A percentile compares a stretch with the other conserved stretches of the same genome.
Conservation (phyloP, 2,113 vertebrate genomes). For the Charina bottae region DNA sequence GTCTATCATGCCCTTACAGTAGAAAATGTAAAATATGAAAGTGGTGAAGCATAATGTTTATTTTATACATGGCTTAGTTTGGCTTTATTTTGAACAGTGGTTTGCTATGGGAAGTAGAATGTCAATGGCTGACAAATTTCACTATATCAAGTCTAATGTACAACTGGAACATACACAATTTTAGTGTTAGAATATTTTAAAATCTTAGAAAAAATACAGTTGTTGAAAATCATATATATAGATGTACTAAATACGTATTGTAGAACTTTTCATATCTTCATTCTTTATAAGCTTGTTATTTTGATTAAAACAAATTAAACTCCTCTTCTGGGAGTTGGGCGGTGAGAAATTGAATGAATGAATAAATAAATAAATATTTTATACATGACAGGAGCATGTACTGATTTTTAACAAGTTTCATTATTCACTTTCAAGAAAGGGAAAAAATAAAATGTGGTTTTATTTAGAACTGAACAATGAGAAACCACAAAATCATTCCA, state of each 20-base stretch:
- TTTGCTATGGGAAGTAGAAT: not conserved
- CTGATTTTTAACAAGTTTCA: constrained; percentile 15
- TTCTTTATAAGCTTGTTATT: not conserved
- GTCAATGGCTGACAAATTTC: not conserved
- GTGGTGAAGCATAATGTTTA: not conserved
- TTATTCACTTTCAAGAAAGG: constrained; percentile 6
- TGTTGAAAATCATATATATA: not conserved
- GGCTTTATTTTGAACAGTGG: not conserved
- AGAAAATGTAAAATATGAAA: not conserved
- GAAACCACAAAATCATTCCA: constrained; percentile 39
- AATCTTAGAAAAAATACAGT: not conserved
- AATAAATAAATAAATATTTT: not conserved
- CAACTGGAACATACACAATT: not conserved
- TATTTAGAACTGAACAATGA: constrained; percentile 7
- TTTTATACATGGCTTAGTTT: not conserved
- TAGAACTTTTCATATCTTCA: not conserved
- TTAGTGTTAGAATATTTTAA: not conserved
- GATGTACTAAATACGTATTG: not conserved
- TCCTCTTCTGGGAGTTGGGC: too few species aligned
- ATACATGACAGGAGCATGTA: not conserved
- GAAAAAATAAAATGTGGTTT: constrained; percentile 1
- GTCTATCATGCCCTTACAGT: not conserved
- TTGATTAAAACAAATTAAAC: too few species aligned
- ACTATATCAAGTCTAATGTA: not conserved
- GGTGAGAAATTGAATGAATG: too few species aligned